Evolutionary conservation across 2,797 vertebrate genomes (phyloP).

Genomic region (Ctenosaura bakeri): DNA sequence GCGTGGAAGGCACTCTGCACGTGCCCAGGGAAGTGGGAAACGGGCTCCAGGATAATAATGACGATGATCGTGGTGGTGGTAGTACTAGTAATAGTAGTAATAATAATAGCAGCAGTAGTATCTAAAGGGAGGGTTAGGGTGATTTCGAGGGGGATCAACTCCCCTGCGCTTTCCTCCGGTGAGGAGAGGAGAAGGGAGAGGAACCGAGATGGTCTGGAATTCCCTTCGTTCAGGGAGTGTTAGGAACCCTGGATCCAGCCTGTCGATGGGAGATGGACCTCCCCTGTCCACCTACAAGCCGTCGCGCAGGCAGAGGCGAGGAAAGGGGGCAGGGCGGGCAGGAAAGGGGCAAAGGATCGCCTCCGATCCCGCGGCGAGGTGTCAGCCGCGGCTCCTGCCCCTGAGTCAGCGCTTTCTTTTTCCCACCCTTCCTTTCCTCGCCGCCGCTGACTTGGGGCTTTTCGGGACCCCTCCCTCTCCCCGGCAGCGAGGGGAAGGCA

Average conservation of each 20-base stretch:
- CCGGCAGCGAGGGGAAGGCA: neutral
- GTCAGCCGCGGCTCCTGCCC: neutral
- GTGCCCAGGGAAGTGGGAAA: neutral
- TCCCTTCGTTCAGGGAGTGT: too few species aligned
- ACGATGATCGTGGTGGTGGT: too few species aligned
- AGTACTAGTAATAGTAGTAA: too few species aligned
- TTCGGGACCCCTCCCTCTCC: neutral
- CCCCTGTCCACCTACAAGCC: neutral
- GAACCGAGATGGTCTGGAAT: neutral
- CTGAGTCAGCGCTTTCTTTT: neutral
- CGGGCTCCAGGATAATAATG: neutral
- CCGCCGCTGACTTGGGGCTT: constrained; percentile 2
- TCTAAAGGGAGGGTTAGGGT: too few species aligned
- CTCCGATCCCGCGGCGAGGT: neutral
- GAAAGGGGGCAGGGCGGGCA: neutral
- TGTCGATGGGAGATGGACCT: too few species aligned
- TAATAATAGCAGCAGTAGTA: too few species aligned
- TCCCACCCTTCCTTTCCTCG: neutral
- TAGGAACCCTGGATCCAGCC: neutral
- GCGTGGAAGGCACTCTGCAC: neutral
- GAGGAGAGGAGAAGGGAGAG: neutral
- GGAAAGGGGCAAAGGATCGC: too few species aligned
- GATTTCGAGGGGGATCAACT: too few species aligned
- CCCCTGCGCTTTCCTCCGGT: too few species aligned
- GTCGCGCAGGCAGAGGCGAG: neutral